phyloP scores from a whole-genome alignment of 2,113 vertebrate genomes.

The Chloropsis cyanopogon region DNA sequence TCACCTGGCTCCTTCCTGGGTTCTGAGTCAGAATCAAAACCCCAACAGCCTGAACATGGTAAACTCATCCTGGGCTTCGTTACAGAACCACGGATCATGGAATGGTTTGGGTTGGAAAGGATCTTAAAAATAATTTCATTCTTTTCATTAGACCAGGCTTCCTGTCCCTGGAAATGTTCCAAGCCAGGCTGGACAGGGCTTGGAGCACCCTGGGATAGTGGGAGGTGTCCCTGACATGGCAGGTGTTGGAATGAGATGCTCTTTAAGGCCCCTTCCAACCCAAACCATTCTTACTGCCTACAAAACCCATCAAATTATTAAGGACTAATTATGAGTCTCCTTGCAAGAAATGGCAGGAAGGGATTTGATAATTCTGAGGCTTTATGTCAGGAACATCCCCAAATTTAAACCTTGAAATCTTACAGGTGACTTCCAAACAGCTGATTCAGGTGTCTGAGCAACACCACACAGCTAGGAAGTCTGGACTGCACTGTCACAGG shows the following conservation, averaged over 20 bases:
- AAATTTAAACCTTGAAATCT: background rate
- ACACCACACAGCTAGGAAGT: too few species aligned
- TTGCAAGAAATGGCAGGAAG: background rate
- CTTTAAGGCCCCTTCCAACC: background rate
- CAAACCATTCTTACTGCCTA: background rate
- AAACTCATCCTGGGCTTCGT: background rate
- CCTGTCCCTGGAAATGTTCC: background rate
- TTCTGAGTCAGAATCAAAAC: background rate
- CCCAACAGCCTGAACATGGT: background rate
- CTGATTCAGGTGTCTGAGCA: background rate
- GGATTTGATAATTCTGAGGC: background rate
- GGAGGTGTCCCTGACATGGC: background rate
- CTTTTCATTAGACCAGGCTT: background rate
- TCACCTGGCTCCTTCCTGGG: background rate
- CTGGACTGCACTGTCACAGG: background rate
- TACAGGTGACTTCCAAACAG: background rate
- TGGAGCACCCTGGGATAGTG: background rate
- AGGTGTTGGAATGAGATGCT: background rate
- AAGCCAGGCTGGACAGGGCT: background rate
- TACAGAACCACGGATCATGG: background rate
- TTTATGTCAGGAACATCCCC: background rate
- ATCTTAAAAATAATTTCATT: background rate
- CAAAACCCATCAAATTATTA: fast-evolving
- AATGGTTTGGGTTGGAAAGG: background rate
- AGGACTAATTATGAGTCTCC: background rate